Evolutionary conservation across 2,113 vertebrate species (phyloP), one percentile per base, ranked within the genome.

Genomic region (Gopherus flavomarginatus): DNA sequence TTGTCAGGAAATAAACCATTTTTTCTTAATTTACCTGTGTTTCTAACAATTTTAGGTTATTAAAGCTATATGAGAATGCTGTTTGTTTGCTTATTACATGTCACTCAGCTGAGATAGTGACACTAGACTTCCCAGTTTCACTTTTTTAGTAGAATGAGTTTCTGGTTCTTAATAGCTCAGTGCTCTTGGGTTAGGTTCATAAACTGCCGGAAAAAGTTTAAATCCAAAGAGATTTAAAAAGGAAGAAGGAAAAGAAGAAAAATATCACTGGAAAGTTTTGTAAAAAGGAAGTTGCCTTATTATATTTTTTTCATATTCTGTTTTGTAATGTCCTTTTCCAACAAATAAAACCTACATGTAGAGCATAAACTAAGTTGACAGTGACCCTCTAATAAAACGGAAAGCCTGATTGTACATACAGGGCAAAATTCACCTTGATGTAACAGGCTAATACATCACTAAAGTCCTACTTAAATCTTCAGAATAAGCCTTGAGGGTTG

Each of bases 1-100:
- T 95, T 91, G 24, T 90, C 95, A 78, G 86, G 80, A 93, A 94
- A 96, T 94, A 93, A 95, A 93, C 22, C n/a, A 78, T 26, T 31
- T 86, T 59, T 54, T 65, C 57, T 24, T 35, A 80, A 85, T 53
- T n/a, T 47, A 21, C 19, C 16, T 49, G 4, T 44, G 47, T 19
- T 82, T 59, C 69, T 82, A 93, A 88, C 75, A 81, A 87, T 27
- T 91, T 91, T 93, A 88, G 29, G 26, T 26, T 90, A 78, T 44
- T 92, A 91, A 86, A 69, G n/a, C 65, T 52, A 94, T 83, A 79
- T 53, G 81, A 62, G 49, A 81, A 85, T 0, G 1, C 38, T 83
- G 80, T 85, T 78, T 90, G 72, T 44, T 57, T 83, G 16, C 16
- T 80, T 79, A 49, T 83, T 85, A 90, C 3, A 19, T 9, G 38